Conservation (phyloP, 2,888 invertebrate species). For the Lasioglossum villosulum region DNA sequence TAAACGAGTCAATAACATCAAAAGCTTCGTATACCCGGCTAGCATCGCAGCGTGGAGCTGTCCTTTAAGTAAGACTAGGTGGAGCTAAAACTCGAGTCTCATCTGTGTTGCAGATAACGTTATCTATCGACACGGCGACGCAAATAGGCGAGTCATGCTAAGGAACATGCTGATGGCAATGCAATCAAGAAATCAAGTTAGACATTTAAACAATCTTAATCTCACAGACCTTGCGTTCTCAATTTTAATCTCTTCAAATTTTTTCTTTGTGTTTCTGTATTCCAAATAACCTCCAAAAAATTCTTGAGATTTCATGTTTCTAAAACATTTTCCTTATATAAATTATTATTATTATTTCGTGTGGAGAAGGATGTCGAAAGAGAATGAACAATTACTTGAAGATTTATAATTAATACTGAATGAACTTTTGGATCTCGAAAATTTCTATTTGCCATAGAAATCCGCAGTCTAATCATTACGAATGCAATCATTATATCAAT, state of each 20-base stretch:
- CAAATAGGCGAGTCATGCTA: background rate
- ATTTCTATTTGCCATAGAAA: background rate
- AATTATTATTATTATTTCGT: too few relatives aligned
- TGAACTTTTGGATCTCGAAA: too few relatives aligned
- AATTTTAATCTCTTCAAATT: background rate
- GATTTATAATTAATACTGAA: too few relatives aligned
- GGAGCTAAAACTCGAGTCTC: constrained; percentile 5
- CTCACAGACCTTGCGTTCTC: background rate
- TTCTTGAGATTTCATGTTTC: background rate
- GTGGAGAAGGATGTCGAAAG: too few relatives aligned
- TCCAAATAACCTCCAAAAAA: background rate
- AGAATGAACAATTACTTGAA: too few relatives aligned
- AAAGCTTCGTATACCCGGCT: constrained; percentile 81
- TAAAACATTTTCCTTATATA: background rate
- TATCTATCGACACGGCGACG: background rate
- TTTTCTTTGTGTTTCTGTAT: background rate
- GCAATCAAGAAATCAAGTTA: background rate
- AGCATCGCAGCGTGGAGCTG: constrained; percentile 69
- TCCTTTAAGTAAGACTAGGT: constrained; percentile 11
- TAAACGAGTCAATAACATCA: constrained; percentile 81
- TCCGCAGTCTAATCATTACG: background rate
- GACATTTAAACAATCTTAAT: background rate
- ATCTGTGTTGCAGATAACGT: background rate
- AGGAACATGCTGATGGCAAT: background rate
- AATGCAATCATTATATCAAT: background rate